These are phyloP conservation scores for Octomys mimax DNA, from an alignment of 2,797 vertebrate genomes.

Conservation along the genomic window DNA sequence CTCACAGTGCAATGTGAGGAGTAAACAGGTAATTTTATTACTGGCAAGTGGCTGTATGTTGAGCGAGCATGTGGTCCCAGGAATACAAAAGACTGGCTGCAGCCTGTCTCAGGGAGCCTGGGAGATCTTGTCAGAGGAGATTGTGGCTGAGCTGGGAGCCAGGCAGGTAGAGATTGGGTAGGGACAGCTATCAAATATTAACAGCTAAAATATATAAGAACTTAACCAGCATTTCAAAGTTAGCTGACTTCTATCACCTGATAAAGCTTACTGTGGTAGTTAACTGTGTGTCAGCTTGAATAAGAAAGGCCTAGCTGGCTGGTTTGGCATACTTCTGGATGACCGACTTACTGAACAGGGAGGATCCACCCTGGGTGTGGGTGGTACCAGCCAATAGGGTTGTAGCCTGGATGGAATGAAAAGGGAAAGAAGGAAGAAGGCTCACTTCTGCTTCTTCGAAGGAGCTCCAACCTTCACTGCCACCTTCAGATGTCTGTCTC, in stretches of 20 bases:
- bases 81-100: background rate
- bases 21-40: background rate
- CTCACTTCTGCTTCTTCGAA: background rate
- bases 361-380: background rate
- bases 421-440: background rate
- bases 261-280: background rate
- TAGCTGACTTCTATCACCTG: background rate
- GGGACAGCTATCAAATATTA: background rate
- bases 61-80: background rate
- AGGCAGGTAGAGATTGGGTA: background rate
- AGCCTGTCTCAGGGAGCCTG: background rate
- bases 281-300: background rate
- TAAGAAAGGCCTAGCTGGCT: background rate
- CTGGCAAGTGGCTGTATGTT: rapidly evolving
- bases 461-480: background rate
- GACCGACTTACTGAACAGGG: background rate
- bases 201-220: background rate
- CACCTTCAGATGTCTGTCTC: background rate
- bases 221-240: background rate
- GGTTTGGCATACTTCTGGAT: background rate
- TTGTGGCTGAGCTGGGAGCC: background rate
- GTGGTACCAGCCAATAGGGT: background rate
- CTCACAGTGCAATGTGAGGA: background rate
- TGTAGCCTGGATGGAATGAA: background rate
- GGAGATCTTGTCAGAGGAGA: background rate